These are phyloP conservation scores for Pyrocephalus nanus DNA, from an alignment of 2,797 vertebrate species.

Conservation along the genomic window DNA sequence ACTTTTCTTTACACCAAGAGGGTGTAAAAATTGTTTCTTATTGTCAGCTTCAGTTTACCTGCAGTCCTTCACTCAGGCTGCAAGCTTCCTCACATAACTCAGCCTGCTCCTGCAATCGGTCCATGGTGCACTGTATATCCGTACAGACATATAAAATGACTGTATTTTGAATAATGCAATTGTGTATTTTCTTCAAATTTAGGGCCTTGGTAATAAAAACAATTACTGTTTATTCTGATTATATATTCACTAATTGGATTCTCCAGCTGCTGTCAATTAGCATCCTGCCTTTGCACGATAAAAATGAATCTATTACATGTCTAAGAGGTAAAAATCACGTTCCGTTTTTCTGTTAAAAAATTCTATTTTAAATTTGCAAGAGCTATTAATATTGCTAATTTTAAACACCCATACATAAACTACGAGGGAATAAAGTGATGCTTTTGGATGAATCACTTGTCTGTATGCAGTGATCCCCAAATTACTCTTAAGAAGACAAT, in stretches of 20 bases:
- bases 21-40: not conserved
- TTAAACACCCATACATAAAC: not conserved
- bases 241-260: conserved; percentile 50
- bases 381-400: not conserved
- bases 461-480: not conserved
- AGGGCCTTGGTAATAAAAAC: conserved; percentile 31
- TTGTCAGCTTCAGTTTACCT: not conserved
- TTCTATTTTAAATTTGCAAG: not conserved
- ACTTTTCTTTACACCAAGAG: not conserved
- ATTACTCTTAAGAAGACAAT: not conserved
- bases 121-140: not conserved
- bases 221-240: conserved; percentile 42
- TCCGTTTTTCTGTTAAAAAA: not conserved
- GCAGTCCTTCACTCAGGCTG: not conserved
- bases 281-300: conserved; percentile 2
- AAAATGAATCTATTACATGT: conserved; percentile 37
- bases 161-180: not conserved
- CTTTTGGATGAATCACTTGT: not conserved
- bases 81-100: not conserved
- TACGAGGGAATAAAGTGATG: not conserved
- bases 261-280: conserved; percentile 47
- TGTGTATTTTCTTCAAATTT: conserved; percentile 5
- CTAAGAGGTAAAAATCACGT: conserved; percentile 40
- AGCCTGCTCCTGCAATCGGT: not conserved
- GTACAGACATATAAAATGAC: not conserved